phyloP scores from a whole-genome alignment of 2,888 invertebrate genomes.

The Dryobota labecula region DNA sequence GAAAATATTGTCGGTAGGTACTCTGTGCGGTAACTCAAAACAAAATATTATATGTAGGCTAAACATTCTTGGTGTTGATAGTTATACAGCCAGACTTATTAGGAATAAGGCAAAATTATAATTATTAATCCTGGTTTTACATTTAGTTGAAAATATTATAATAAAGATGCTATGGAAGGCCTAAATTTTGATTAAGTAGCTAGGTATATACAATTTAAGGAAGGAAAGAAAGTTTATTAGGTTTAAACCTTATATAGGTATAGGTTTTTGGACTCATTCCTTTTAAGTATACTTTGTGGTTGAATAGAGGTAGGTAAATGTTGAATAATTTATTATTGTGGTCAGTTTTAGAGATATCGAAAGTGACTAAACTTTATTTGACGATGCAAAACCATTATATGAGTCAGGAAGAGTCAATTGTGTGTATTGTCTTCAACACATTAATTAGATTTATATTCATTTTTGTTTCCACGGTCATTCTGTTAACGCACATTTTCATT shows the following conservation, averaged over 20 bases:
- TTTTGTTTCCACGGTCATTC: slow-evolving; percentile 40
- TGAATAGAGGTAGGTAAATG: not conserved
- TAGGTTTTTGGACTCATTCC: not conserved
- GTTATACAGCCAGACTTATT: not conserved
- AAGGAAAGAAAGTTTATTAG: not conserved
- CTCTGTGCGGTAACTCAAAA: not conserved
- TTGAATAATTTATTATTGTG: slow-evolving; percentile 9
- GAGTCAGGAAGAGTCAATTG: not conserved
- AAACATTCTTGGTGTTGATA: not conserved
- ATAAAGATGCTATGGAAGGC: too few species aligned
- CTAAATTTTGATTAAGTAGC: not conserved
- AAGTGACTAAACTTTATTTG: not conserved
- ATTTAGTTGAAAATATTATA: not conserved
- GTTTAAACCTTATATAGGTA: too few species aligned
- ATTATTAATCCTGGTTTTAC: too few species aligned
- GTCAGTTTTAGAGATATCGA: not conserved
- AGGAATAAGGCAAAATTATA: not conserved
- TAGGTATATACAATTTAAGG: not conserved
- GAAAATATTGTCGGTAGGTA: too few species aligned
- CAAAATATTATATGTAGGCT: not conserved
- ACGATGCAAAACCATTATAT: slow-evolving; percentile 8
- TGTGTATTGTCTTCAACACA: not conserved
- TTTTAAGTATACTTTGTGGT: not conserved
- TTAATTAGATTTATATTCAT: slow-evolving; percentile 15
- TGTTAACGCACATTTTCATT: slow-evolving; percentile 33